Percentiles rank a stretch among this genome's conserved stretches.
Evolutionary conservation across 2,797 vertebrate genomes (phyloP).

Genomic region (Microtus obscurus): DNA sequence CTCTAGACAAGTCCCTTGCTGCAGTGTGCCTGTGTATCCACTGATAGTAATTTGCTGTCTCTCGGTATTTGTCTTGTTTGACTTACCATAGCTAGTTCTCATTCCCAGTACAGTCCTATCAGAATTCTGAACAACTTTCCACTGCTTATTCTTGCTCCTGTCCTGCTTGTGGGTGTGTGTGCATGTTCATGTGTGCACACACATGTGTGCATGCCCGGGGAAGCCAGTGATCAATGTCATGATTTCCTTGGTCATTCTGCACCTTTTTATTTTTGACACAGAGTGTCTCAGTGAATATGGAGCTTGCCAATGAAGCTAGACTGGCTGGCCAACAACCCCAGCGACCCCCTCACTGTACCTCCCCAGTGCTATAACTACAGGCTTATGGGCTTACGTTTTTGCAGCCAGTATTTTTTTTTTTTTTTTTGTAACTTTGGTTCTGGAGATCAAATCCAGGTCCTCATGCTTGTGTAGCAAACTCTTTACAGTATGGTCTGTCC

Average conservation of each 20-base stretch:
- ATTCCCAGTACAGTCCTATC: neutral
- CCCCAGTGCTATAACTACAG: neutral
- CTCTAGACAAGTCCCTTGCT: neutral
- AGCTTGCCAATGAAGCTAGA: neutral
- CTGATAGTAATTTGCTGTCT: neutral
- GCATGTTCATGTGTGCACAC: neutral
- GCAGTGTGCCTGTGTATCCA: rapidly evolving
- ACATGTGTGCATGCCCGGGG: too few relatives aligned
- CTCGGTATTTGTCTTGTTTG: neutral
- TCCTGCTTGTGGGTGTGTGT: neutral
- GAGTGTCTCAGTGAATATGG: neutral
- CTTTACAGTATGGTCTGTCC: neutral
- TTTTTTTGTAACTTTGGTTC: neutral
- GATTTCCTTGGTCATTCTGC: neutral
- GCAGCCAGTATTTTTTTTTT: neutral
- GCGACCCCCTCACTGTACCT: neutral
- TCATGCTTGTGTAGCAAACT: neutral
- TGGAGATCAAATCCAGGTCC: neutral
- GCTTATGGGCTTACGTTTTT: neutral
- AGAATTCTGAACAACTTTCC: neutral
- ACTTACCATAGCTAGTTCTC: neutral
- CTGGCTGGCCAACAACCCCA: neutral
- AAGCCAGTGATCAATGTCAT: neutral
- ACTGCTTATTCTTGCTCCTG: neutral
- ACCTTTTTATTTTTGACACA: neutral